A percentile compares a stretch with the other conserved stretches of the same genome.
phyloP scores from a whole-genome alignment of 2,113 vertebrate species.

The Catharus bicknelli region DNA sequence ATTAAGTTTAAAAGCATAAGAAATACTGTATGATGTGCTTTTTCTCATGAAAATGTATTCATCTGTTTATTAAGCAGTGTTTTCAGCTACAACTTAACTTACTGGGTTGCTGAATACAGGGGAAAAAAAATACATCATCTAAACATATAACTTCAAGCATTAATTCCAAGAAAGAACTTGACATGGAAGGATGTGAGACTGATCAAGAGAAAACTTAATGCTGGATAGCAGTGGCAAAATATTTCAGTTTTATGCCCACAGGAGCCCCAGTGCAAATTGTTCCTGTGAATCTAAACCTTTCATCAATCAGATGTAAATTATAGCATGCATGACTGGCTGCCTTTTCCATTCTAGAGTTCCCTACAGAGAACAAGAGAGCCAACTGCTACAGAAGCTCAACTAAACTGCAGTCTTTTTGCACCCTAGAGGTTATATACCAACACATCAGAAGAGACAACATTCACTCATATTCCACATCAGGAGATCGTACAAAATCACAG shows the following conservation, averaged over 20 bases:
- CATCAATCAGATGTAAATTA: slow-evolving; percentile 82
- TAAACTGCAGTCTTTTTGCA: slow-evolving; percentile 37
- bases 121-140: slow-evolving; percentile 18
- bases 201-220: slow-evolving; percentile 73
- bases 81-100: slow-evolving; percentile 28
- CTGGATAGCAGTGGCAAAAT: slow-evolving; percentile 62
- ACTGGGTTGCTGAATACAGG: background rate
- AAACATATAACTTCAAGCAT: slow-evolving; percentile 40
- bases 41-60: background rate
- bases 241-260: slow-evolving; percentile 68
- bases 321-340: slow-evolving; percentile 72
- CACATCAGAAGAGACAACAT: slow-evolving; percentile 19
- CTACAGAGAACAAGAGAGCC: slow-evolving; percentile 65
- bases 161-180: slow-evolving; percentile 60
- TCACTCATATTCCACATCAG: slow-evolving; percentile 25
- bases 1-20: background rate
- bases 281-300: slow-evolving; percentile 77
- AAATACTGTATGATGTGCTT: background rate
- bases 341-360: slow-evolving; percentile 67
- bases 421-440: slow-evolving; percentile 31
- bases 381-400: slow-evolving; percentile 60
- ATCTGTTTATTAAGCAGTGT: background rate
- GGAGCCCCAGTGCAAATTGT: slow-evolving; percentile 74
- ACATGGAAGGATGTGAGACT: slow-evolving; percentile 54
- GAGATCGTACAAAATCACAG: slow-evolving; percentile 17